phyloP scores from a whole-genome alignment of 2,113 vertebrate species.

The Urocitellus parryii region DNA sequence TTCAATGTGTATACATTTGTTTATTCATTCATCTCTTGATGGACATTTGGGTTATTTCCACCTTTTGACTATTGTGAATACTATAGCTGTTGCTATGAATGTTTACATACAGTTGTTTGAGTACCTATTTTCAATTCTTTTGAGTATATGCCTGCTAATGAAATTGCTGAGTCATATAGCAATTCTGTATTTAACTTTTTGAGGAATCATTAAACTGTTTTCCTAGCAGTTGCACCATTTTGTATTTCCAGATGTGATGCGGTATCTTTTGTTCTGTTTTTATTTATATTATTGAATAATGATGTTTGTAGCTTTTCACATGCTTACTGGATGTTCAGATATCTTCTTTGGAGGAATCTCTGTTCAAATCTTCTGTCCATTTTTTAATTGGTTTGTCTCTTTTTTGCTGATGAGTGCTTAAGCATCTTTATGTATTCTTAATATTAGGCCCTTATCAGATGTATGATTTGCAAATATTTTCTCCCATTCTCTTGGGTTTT shows the following conservation, averaged over 20 bases:
- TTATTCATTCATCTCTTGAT: conserved; percentile 4
- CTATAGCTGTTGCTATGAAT: neutral
- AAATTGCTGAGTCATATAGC: neutral
- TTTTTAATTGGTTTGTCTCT: conserved; percentile 12
- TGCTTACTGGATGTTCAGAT: neutral
- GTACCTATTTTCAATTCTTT: neutral
- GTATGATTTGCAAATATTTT: conserved; percentile 8
- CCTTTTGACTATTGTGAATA: neutral
- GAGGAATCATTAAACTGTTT: neutral
- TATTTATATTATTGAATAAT: neutral
- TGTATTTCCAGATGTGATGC: neutral
- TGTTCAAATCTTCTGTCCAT: neutral
- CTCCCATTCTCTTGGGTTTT: neutral
- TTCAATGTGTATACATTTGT: conserved; percentile 33
- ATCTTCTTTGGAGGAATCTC: conserved; percentile 21
- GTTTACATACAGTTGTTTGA: neutral
- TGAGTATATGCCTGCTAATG: neutral
- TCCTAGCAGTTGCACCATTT: neutral
- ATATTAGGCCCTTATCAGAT: conserved; percentile 16
- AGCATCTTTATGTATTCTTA: conserved; percentile 14
- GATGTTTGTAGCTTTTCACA: neutral
- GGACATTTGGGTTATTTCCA: neutral
- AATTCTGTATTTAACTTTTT: neutral
- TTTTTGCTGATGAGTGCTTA: neutral
- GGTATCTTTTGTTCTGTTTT: neutral